Percentiles rank a stretch among this genome's conserved stretches.
Evolutionary conservation across 2,888 invertebrate genomes (phyloP).

Genomic region (Drosophila lutescens): DNA sequence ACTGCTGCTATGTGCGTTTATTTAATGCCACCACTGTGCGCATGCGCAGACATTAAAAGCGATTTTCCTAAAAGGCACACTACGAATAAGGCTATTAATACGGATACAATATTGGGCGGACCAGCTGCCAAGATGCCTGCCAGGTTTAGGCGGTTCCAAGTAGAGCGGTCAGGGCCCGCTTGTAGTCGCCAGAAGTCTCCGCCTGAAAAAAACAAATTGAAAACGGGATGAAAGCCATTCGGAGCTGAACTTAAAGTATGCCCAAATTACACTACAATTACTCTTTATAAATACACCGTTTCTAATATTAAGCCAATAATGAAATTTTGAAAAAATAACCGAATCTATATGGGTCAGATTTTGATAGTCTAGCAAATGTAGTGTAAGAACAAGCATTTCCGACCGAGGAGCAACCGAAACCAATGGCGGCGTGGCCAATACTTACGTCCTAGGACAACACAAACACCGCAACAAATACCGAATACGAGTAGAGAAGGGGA

Average conservation of each 20-base stretch:
- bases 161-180: constrained; percentile 85
- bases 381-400: constrained; percentile 9
- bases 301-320: background rate
- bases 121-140: constrained; percentile 1
- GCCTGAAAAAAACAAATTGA: constrained; percentile 78
- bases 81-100: constrained; percentile 19
- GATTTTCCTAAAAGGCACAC: constrained; percentile 38
- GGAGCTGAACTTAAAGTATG: background rate
- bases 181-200: constrained; percentile 87
- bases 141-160: constrained; percentile 76
- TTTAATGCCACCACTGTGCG: constrained; percentile 55
- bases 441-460: constrained; percentile 67
- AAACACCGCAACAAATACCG: constrained; percentile 50
- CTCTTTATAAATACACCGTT: background rate
- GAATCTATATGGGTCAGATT: background rate
- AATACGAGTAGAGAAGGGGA: constrained; percentile 19
- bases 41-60: constrained; percentile 57
- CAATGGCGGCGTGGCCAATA: constrained; percentile 44
- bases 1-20: constrained; percentile 37
- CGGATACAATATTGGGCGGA: constrained; percentile 2
- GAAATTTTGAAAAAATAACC: background rate
- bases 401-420: background rate
- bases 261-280: constrained; percentile 23
- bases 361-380: constrained; percentile 5
- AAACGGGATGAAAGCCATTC: background rate